Percentiles rank a stretch among this genome's conserved stretches.
Evolutionary conservation across 1,140 invertebrate species (phyloP).

Genomic region (Hypsibius dujardini): DNA sequence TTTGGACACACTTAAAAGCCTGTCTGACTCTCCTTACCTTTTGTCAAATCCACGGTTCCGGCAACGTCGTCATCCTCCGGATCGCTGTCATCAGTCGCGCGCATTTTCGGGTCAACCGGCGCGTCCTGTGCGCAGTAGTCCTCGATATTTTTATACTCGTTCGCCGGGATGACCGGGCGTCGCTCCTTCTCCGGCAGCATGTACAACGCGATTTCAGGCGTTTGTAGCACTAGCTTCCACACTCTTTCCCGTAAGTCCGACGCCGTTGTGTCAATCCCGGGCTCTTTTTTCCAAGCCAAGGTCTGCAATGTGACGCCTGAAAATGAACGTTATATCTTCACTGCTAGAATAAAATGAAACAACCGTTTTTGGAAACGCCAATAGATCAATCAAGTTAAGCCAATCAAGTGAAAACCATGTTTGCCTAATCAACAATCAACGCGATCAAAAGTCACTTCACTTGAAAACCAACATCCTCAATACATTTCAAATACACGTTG

Average conservation of each 20-base stretch:
- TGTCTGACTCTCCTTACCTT: background rate
- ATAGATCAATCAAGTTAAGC: too few species aligned
- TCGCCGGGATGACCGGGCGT: background rate
- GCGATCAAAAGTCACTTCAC: too few species aligned
- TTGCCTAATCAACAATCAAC: too few species aligned
- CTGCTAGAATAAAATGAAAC: too few species aligned
- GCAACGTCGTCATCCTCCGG: background rate
- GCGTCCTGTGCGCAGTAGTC: background rate
- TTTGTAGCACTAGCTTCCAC: background rate
- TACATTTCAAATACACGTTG: too few species aligned
- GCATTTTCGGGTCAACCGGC: background rate
- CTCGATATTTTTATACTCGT: background rate
- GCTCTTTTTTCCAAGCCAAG: background rate
- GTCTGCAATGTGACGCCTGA: background rate
- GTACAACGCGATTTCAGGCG: background rate
- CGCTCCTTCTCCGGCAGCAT: background rate
- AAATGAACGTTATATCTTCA: too few species aligned
- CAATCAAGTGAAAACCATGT: too few species aligned
- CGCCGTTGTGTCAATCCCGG: background rate
- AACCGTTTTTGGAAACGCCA: too few species aligned
- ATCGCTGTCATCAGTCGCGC: conserved; percentile 1
- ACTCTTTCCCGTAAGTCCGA: background rate
- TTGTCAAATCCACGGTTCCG: background rate
- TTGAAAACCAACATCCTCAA: too few species aligned
- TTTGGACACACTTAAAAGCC: background rate